A percentile compares a stretch with the other conserved stretches of the same genome.
phyloP scores from a whole-genome alignment of 1,140 invertebrate genomes.

The Aethina tumida region DNA sequence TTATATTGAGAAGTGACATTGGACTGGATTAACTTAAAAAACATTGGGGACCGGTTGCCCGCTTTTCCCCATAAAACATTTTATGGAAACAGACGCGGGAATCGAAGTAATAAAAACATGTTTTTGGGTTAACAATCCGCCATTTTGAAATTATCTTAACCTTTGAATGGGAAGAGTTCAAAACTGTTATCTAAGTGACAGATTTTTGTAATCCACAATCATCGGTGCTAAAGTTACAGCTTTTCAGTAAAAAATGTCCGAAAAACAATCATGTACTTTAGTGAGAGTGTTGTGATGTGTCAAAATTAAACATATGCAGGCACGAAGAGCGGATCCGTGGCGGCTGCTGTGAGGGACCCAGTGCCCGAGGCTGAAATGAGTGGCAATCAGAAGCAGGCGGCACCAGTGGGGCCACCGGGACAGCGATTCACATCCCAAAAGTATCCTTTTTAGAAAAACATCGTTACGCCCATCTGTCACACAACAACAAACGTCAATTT shows the following conservation, averaged over 20 bases:
- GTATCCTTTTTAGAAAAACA: conserved; percentile 31
- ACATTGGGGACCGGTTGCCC: conserved; percentile 4
- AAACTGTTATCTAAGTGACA: conserved; percentile 22
- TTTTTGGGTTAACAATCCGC: conserved; percentile 36
- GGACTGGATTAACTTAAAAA: conserved; percentile 16
- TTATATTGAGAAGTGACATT: conserved; percentile 25
- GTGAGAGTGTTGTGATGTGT: conserved; percentile 24
- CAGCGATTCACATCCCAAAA: conserved; percentile 24
- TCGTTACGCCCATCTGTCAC: conserved; percentile 31
- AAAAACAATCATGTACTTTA: conserved; percentile 12
- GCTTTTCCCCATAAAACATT: conserved; percentile 5
- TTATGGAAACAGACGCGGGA: conserved; percentile 6
- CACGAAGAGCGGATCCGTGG: conserved; percentile 25
- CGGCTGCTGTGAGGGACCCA: conserved; percentile 30
- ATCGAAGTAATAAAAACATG: conserved; percentile 23
- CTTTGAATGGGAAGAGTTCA: conserved; percentile 32
- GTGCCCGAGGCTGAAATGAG: conserved; percentile 32
- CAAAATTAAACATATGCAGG: conserved; percentile 33
- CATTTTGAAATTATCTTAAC: conserved; percentile 37
- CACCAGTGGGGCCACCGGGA: conserved; percentile 29
- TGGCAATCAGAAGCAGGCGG: conserved; percentile 34
- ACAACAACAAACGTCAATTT: conserved; percentile 20
- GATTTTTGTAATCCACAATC: conserved; percentile 18
- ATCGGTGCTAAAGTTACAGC: conserved; percentile 13
- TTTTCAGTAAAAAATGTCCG: conserved; percentile 16